Conservation (phyloP, 2,888 invertebrate genomes). For the Noctua fimbriata region DNA sequence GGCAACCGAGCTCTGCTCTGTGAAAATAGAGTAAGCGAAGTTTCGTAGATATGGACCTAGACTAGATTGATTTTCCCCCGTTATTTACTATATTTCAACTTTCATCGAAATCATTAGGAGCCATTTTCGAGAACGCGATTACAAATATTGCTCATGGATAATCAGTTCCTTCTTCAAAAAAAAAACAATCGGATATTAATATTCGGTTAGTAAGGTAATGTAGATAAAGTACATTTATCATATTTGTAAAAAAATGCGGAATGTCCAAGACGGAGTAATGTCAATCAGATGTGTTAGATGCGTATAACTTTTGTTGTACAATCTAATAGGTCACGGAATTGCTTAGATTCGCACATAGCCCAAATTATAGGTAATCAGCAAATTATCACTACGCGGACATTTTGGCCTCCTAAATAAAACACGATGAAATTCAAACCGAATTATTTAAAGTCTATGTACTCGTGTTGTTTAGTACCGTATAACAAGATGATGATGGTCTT, state of each 20-base stretch:
- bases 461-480: background rate
- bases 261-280: too few species aligned
- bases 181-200: background rate
- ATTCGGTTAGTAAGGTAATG: background rate
- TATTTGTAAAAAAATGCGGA: background rate
- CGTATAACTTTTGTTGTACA: too few species aligned
- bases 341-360: background rate
- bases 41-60: too few species aligned
- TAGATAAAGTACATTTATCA: background rate
- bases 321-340: background rate
- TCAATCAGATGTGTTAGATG: background rate
- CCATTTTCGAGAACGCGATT: too few species aligned
- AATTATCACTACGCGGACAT: background rate
- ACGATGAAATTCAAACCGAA: background rate
- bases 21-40: too few species aligned
- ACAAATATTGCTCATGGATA: too few species aligned
- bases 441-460: too few species aligned
- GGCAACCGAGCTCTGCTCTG: too few species aligned
- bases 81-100: too few species aligned
- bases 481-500: background rate
- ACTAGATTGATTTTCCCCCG: too few species aligned
- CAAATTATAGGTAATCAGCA: slow-evolving; percentile 7
- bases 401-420: slow-evolving; percentile 1
- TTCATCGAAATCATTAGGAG: too few species aligned
- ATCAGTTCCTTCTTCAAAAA: background rate